Evolutionary conservation across 2,113 vertebrate species (phyloP).

Genomic region (Pseudopodoces humilis): DNA sequence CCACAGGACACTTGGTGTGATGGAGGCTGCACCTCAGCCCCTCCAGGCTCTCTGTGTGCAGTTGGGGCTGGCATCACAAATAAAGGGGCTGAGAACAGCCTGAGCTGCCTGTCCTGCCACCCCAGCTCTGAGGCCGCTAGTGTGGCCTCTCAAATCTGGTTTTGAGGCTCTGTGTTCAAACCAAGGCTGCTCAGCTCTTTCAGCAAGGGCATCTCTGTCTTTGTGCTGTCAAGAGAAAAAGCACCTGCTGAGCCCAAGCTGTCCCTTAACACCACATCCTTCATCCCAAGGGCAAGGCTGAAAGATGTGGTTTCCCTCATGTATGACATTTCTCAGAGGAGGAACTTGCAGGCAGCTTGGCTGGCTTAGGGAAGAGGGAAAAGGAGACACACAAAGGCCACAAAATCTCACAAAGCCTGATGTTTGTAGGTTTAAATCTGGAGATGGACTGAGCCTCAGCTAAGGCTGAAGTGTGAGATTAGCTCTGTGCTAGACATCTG

Average conservation of each 20-base stretch:
- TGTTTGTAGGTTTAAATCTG: not conserved
- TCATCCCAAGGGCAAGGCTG: not conserved
- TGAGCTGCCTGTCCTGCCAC: not conserved
- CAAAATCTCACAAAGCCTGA: not conserved
- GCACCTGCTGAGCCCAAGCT: not conserved
- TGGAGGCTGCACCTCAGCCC: fast-evolving
- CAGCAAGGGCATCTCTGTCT: not conserved
- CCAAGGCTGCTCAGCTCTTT: not conserved
- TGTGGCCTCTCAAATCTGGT: fast-evolving
- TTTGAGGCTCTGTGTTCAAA: fast-evolving
- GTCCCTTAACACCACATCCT: not conserved
- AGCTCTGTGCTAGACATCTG: not conserved
- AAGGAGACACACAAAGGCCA: not conserved
- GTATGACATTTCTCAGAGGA: not conserved
- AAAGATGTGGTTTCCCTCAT: not conserved
- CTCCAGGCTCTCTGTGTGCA: fast-evolving
- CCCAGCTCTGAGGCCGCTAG: fast-evolving
- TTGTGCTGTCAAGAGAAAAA: not conserved
- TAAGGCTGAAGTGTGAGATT: not conserved
- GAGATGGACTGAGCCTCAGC: not conserved
- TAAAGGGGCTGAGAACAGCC: not conserved
- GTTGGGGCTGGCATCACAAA: not conserved
- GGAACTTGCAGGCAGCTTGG: not conserved
- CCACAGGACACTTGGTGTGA: not conserved
- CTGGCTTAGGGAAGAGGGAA: not conserved